phyloP scores from a whole-genome alignment of 2,797 vertebrate species.

The Denticeps clupeoides region DNA sequence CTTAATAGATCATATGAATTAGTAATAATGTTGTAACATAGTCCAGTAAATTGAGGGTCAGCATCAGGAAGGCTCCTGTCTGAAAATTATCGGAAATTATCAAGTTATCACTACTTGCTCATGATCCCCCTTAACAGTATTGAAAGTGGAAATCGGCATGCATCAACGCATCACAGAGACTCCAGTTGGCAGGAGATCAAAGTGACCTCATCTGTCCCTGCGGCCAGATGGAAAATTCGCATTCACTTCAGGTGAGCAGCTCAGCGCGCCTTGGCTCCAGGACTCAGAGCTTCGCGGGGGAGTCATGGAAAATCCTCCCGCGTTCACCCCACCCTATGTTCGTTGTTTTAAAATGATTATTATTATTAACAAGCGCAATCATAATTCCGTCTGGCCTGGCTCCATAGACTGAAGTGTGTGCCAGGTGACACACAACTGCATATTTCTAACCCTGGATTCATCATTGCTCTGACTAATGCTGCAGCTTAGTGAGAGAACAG shows the following conservation, averaged over 20 bases:
- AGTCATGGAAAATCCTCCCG: constrained; percentile 33
- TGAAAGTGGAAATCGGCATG: constrained; percentile 6
- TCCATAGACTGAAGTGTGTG: constrained; percentile 3
- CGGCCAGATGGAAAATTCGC: constrained; percentile 20
- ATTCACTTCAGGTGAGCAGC: constrained; percentile 29
- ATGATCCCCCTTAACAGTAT: not conserved
- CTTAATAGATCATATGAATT: constrained; percentile 15
- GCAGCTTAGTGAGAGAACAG: too few species aligned
- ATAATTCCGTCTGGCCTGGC: constrained; percentile 16
- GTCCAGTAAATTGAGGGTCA: not conserved
- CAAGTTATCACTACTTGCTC: constrained; percentile 6
- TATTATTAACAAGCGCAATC: constrained; percentile 22
- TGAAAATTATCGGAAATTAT: too few species aligned
- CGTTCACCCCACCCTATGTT: constrained; percentile 22
- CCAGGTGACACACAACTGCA: not conserved
- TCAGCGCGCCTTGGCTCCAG: constrained; percentile 17
- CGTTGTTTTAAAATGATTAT: too few species aligned
- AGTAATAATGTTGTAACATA: constrained; percentile 8
- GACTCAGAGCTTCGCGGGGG: constrained; percentile 10
- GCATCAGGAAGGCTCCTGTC: too few species aligned
- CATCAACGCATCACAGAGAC: not conserved
- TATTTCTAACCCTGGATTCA: not conserved
- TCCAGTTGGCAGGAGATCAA: constrained; percentile 17
- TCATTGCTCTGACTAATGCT: too few species aligned
- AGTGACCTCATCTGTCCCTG: constrained; percentile 17